Evolutionary conservation across 2,888 invertebrate genomes (phyloP), one percentile per base, ranked within the genome.

Genomic region (Xylota sylvarum): DNA sequence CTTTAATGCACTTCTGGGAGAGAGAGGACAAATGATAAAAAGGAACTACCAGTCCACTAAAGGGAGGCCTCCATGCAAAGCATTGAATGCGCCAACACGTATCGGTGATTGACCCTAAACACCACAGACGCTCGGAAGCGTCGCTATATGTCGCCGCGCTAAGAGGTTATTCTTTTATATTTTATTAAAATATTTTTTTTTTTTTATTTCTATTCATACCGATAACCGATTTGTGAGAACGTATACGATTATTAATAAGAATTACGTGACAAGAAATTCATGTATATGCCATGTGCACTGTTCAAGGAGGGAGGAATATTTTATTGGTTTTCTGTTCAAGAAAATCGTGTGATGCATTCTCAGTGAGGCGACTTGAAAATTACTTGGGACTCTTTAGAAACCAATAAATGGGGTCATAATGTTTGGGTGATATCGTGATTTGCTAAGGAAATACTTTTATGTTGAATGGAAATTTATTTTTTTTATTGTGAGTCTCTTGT

Each of bases 71-170:
- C 37, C 23, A 64, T 55, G 55, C 14, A 14, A 83, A 69, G 79
- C 46, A 76, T 17, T 23, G 14, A 40, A 58, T 56, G 55, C 40
- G 67, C 73, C 82, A 74, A 62, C 86, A 86, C 86, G 86, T 86
- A 86, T 86, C 86, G 86, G 86, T 86, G 86, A 86, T 82, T 86
- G 86, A 86, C 86, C 82, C 78, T 82, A 82, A 81, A 86, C 78
- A 82, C 65, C 10, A 58, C 46, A 64, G 58, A 50, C 82, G 67
- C 9, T 77, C 86, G 82, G 73, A 86, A 85, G 77, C 82, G 69
- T 72, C 64, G 35, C 23, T 46, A 73, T 37, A 50, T 40, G 10
- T 35, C 23, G 62, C 64, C 37, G 50, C 27, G 52, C 69, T 73
- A 19, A 64, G 40, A 50, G 40, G 14, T 27, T 27, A 72, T 19